Evolutionary conservation across 2,888 invertebrate genomes (phyloP).

Genomic region (Melinaea marsaeus): DNA sequence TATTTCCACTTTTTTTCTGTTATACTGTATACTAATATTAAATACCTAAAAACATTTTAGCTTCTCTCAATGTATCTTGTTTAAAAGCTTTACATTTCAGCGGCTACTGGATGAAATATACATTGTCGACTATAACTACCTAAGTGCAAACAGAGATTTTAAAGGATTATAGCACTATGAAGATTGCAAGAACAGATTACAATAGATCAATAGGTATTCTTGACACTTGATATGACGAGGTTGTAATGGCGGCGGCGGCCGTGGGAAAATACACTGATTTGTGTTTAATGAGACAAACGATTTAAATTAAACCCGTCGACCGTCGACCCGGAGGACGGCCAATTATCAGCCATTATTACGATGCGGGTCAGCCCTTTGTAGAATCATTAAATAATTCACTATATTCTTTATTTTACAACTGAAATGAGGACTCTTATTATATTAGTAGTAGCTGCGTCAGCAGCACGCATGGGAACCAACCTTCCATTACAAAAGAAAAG

Average conservation of each 20-base stretch:
- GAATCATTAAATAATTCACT: conserved; percentile 6
- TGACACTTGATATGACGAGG: neutral
- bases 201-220: neutral
- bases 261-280: conserved; percentile 21
- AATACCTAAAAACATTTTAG: no score
- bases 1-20: no score
- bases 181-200: neutral
- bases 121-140: no score
- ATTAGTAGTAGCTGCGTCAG: no score
- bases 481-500: no score
- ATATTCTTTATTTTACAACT: neutral
- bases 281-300: conserved; percentile 17
- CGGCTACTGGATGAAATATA: no score
- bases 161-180: no score
- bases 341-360: conserved; percentile 25
- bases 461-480: no score
- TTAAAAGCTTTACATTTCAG: no score
- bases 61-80: no score
- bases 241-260: neutral
- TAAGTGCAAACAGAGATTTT: no score
- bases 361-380: conserved; percentile 26
- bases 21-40: no score
- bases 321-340: conserved; percentile 25
- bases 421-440: neutral
- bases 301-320: conserved; percentile 18